Percentiles rank a stretch among this genome's conserved stretches.
phyloP scores from a whole-genome alignment of 1,140 invertebrate species.

The Chrysomallon squamiferum region DNA sequence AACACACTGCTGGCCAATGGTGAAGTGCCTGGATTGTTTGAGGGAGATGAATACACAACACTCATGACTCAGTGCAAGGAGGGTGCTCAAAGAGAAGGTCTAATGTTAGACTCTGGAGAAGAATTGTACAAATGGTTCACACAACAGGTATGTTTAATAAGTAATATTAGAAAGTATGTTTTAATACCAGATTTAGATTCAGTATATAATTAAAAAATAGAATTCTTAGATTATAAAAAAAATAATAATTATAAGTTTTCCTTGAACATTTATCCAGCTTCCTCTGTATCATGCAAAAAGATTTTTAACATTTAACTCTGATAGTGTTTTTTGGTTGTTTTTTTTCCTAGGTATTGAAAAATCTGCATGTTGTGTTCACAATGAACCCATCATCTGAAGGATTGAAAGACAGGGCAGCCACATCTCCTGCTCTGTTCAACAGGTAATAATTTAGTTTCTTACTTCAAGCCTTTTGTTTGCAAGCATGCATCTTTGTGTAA shows the following conservation, averaged over 20 bases:
- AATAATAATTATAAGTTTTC: neutral
- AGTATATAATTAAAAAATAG: neutral
- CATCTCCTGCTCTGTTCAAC: conserved; percentile 98
- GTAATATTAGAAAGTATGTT: neutral
- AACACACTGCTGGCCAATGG: conserved; percentile 99
- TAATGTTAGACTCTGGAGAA: conserved; percentile 98
- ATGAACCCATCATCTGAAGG: conserved; percentile 99
- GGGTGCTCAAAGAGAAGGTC: conserved; percentile 94
- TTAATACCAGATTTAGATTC: neutral
- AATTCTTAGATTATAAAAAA: neutral
- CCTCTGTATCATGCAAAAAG: too few relatives aligned
- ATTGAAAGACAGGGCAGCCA: conserved; percentile 96
- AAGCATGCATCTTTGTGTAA: too few relatives aligned
- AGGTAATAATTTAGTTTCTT: conserved; percentile 64
- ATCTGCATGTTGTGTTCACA: conserved; percentile 99
- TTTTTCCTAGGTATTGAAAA: conserved; percentile 89
- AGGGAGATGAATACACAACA: conserved; percentile 95
- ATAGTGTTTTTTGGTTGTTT: too few relatives aligned
- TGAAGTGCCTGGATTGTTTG: conserved; percentile 77
- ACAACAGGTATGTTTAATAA: conserved; percentile 67
- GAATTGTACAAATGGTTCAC: conserved; percentile 99
- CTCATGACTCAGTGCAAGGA: conserved; percentile 99
- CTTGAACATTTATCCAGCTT: too few relatives aligned
- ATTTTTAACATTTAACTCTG: too few relatives aligned
- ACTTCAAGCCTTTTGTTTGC: too few relatives aligned